Conservation (phyloP, 1,140 invertebrate species). For the Lasioglossum baleicum region DNA sequence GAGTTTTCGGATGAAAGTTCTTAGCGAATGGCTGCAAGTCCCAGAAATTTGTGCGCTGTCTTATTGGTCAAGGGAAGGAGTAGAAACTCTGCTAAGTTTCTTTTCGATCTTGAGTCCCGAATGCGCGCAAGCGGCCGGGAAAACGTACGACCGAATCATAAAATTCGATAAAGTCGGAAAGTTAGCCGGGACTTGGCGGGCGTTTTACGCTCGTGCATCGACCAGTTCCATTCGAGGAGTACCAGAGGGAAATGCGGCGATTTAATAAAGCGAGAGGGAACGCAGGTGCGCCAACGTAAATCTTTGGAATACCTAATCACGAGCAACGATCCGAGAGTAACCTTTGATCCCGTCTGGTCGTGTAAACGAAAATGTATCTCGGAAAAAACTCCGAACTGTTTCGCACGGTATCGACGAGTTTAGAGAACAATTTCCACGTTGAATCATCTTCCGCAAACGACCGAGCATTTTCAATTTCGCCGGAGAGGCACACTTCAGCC, state of each 20-base stretch:
- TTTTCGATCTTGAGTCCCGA: not conserved
- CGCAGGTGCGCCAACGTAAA: constrained; percentile 25
- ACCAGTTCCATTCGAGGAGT: not conserved
- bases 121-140: too few species aligned
- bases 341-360: constrained; percentile 12
- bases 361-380: too few species aligned
- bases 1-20: too few species aligned
- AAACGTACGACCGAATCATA: not conserved
- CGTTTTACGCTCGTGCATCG: constrained; percentile 8
- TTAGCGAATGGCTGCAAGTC: not conserved
- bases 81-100: not conserved
- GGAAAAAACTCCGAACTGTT: too few species aligned
- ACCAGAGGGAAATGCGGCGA: constrained; percentile 10
- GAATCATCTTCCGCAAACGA: not conserved
- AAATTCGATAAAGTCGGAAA: constrained; percentile 2
- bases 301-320: constrained; percentile 27
- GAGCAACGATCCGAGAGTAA: constrained; percentile 2
- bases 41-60: not conserved
- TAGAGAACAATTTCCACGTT: not conserved
- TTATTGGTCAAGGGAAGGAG: too few species aligned
- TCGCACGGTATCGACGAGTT: too few species aligned
- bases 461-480: not conserved
- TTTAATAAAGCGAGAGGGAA: constrained; percentile 28
- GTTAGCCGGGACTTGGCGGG: not conserved
- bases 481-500: not conserved